Base-by-base conservation (phyloP, 1,140 invertebrate genomes). In the Zaprionus taronus region DNA sequence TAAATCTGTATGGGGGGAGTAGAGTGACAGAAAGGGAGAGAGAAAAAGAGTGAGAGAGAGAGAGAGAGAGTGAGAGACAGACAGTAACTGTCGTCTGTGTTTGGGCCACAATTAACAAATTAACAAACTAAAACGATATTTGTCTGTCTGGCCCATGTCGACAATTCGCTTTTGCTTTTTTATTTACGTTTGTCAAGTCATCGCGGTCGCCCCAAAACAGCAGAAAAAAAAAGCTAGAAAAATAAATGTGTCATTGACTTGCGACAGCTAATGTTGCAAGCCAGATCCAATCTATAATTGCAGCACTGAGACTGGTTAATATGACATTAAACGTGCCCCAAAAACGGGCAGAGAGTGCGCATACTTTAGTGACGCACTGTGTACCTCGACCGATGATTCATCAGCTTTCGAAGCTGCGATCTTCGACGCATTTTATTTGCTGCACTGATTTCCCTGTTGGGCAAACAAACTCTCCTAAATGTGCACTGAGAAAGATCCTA, bases 281-380 rank as follows among this genome's bases (percentile, higher is more conserved):
- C 49, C 34, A 66, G 64, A 66, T 66, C 34, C 36, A 44, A 66
- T 66, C 64, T 56, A 44, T 65, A 65, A 65, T 65, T 55, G 51
- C 22, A 34, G 12, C 57, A 47, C 41, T n/a, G 41, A 17, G 17
- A 17, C 24, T 7, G 36, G 20, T 20, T 62, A 62, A 49, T 24
- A 17, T 11, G 24, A 12, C n/a, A 56, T 57, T 67, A 57, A 47
- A 24, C 26, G 11, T 58, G 36, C 15, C 31, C 31, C 31, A 14
- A 22, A 22, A 24, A 11, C 47, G 4, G n/a, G 15, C 41, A 38
- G 20, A 51, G 20, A 5, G 47, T 12, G 20, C 47, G 47, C 47
- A 14, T 51, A 24, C 47, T 22, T 24, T 2, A 51, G 9, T 51
- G 47, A 24, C 47, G 47, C 47, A 51, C 47, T 51, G 47, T 51